These are phyloP conservation scores for Rhagoletis pomonella DNA, from an alignment of 1,140 invertebrate genomes.

Conservation along the genomic window DNA sequence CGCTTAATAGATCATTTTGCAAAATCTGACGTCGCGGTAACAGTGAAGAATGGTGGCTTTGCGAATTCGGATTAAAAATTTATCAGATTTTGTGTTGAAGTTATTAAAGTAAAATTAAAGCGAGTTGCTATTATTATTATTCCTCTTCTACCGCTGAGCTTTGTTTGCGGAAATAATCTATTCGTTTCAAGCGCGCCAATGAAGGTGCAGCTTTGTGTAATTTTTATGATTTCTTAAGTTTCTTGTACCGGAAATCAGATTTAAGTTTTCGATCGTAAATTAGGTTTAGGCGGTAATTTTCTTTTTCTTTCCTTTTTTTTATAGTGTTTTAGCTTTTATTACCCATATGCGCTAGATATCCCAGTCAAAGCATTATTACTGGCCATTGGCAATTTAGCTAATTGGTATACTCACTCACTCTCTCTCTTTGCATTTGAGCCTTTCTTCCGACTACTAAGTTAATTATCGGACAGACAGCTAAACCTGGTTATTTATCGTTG, in stretches of 20 bases:
- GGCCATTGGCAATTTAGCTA: conserved; percentile 18
- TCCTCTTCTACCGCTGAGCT: neutral
- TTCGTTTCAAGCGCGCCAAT: conserved; percentile 18
- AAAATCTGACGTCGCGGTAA: neutral
- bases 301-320: neutral
- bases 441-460: conserved; percentile 27
- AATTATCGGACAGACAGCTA: conserved; percentile 9
- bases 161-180: conserved; percentile 48
- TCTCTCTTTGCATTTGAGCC: neutral
- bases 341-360: neutral
- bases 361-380: neutral
- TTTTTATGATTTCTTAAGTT: neutral
- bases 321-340: neutral
- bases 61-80: conserved; percentile 18
- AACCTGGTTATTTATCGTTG: neutral
- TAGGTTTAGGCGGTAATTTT: conserved; percentile 2
- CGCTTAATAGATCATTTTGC: neutral
- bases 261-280: conserved; percentile 16
- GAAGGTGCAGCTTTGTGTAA: conserved; percentile 10
- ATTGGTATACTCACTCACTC: neutral
- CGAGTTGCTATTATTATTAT: neutral
- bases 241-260: neutral
- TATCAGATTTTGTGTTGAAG: neutral
- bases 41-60: neutral
- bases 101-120: conserved; percentile 1